Evolutionary conservation across 2,797 vertebrate genomes (phyloP).

Genomic region (Sparus aurata): DNA sequence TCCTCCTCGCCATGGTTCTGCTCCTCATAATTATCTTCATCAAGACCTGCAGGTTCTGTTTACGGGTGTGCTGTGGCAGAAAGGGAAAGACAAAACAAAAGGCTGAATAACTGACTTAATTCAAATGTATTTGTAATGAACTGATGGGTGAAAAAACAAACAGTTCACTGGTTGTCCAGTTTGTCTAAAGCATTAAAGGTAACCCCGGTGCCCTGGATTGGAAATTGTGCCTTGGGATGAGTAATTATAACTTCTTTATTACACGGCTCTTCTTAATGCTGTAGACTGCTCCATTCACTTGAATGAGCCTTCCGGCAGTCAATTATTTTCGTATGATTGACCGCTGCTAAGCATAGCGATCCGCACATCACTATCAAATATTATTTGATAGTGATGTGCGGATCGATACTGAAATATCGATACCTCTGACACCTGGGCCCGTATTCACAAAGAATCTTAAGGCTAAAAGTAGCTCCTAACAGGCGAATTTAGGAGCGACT

Average conservation of each 20-base stretch:
- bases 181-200: not conserved
- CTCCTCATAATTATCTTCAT: constrained; percentile 65
- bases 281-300: no score
- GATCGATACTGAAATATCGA: no score
- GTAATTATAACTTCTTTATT: not conserved
- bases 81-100: constrained; percentile 69
- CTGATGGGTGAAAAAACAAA: not conserved
- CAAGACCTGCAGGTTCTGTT: constrained; percentile 70
- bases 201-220: not conserved
- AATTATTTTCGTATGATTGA: no score
- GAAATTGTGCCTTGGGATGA: not conserved
- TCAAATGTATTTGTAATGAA: not conserved
- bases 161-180: not conserved
- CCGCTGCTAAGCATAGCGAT: no score
- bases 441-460: no score
- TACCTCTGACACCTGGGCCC: no score
- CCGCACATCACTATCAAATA: no score
- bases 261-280: no score
- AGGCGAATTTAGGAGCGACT: no score
- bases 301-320: no score
- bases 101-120: constrained; percentile 56
- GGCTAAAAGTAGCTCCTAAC: no score
- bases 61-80: constrained; percentile 61
- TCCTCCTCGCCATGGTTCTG: constrained; percentile 74
- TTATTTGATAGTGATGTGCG: no score